Evolutionary conservation across 2,888 invertebrate species (phyloP).

Genomic region (Harpalus rufipes): DNA sequence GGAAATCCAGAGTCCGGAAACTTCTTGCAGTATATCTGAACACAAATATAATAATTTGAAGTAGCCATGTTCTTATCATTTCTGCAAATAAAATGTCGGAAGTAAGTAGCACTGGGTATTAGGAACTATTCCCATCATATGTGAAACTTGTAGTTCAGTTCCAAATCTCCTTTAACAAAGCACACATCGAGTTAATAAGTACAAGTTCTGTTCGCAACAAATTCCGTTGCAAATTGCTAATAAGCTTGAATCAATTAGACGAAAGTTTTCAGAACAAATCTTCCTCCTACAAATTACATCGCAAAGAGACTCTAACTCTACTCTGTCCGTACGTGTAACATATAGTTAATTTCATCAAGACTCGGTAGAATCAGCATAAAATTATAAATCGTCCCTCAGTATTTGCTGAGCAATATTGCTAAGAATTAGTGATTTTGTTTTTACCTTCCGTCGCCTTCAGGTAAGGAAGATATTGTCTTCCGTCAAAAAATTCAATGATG

Average conservation of each 20-base stretch:
- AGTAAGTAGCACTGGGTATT: background rate
- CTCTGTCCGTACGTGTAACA: background rate
- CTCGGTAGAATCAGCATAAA: too few relatives aligned
- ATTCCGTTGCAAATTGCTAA: conserved; percentile 18
- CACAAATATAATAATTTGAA: too few relatives aligned
- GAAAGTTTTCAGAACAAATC: conserved; percentile 27
- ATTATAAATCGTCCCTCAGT: background rate
- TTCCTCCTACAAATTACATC: conserved; percentile 18
- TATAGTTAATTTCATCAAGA: background rate
- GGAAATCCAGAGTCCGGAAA: too few relatives aligned
- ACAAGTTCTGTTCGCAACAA: background rate
- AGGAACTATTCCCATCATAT: background rate
- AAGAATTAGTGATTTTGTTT: too few relatives aligned
- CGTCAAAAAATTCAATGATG: too few relatives aligned
- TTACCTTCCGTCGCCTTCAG: too few relatives aligned
- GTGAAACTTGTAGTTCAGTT: background rate
- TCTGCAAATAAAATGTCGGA: background rate
- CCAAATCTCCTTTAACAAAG: background rate
- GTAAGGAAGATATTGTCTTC: too few relatives aligned
- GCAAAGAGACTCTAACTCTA: background rate
- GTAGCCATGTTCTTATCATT: too few relatives aligned
- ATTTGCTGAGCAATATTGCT: too few relatives aligned
- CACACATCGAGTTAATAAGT: conserved; percentile 1
- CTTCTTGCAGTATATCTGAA: too few relatives aligned
- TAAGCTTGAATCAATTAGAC: conserved; percentile 23